phyloP scores from a whole-genome alignment of 2,888 invertebrate genomes.

The Masnerella sp. region DNA sequence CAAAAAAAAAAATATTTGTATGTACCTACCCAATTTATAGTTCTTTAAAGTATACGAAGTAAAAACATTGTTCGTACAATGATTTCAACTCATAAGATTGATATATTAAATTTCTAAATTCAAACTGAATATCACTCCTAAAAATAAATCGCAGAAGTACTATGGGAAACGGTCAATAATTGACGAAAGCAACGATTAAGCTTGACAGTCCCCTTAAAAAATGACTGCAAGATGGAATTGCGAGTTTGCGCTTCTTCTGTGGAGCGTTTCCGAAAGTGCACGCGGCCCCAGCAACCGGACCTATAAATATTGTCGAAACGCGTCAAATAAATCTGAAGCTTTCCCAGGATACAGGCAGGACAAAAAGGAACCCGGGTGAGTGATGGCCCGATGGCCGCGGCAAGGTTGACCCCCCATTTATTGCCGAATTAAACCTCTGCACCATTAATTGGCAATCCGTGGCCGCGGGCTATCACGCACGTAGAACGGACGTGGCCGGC shows the following conservation, averaged over 20 bases:
- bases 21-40: too few species aligned
- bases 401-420: conserved; percentile 76
- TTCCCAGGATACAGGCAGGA: conserved; percentile 74
- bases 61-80: too few species aligned
- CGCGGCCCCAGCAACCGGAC: conserved; percentile 71
- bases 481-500: conserved; percentile 12
- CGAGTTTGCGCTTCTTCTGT: background rate
- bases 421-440: conserved; percentile 78
- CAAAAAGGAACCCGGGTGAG: conserved; percentile 72
- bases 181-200: too few species aligned
- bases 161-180: too few species aligned
- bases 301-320: conserved; percentile 77
- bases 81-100: too few species aligned
- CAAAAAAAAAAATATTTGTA: too few species aligned
- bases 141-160: too few species aligned
- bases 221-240: background rate
- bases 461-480: conserved; percentile 45
- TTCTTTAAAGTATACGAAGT: too few species aligned
- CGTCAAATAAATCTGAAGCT: conserved; percentile 77
- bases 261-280: too few species aligned
- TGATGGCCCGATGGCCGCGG: conserved; percentile 73
- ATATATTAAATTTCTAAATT: too few species aligned
- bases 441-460: conserved; percentile 77
- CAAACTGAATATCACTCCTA: too few species aligned
- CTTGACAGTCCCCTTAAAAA: too few species aligned